Percentiles rank a stretch among this genome's conserved stretches.
Evolutionary conservation across 2,113 vertebrate species (phyloP).

Genomic region (Porphyrio hochstetteri): DNA sequence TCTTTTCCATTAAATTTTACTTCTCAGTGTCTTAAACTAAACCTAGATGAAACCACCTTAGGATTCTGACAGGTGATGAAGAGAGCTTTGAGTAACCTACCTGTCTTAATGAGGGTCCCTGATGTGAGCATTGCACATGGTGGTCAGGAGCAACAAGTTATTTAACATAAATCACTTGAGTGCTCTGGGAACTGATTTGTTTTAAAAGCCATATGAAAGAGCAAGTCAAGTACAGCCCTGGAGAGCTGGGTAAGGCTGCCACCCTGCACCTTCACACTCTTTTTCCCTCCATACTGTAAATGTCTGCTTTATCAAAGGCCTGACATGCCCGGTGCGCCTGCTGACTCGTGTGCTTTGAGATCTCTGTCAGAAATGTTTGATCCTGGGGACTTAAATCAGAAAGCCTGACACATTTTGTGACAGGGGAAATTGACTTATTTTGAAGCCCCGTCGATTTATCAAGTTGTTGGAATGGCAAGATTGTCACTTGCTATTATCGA

Average conservation of each 20-base stretch:
- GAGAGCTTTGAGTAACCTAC: not conserved
- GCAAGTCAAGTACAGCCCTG: not conserved
- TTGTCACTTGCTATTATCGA: constrained; percentile 47
- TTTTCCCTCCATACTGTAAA: not conserved
- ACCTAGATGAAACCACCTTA: not conserved
- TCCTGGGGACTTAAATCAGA: constrained; percentile 15
- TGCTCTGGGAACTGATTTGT: not conserved
- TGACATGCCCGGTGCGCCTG: not conserved
- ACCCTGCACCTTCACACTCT: not conserved
- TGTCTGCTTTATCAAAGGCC: not conserved
- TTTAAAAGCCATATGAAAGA: not conserved
- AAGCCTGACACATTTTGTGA: not conserved
- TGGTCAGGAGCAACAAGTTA: not conserved
- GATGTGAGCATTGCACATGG: not conserved
- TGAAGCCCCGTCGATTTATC: constrained; percentile 43
- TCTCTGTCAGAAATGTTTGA: constrained; percentile 36
- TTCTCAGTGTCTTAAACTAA: not conserved
- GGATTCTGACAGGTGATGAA: not conserved
- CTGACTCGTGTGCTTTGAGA: not conserved
- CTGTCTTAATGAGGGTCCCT: not conserved
- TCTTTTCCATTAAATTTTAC: not conserved
- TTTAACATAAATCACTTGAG: not conserved
- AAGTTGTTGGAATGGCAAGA: constrained; percentile 17
- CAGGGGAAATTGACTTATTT: constrained; percentile 36
- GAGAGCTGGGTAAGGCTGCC: not conserved